A percentile compares a stretch with the other conserved stretches of the same genome.
Evolutionary conservation across 2,797 vertebrate genomes (phyloP).

Genomic region (Paguma larvata): DNA sequence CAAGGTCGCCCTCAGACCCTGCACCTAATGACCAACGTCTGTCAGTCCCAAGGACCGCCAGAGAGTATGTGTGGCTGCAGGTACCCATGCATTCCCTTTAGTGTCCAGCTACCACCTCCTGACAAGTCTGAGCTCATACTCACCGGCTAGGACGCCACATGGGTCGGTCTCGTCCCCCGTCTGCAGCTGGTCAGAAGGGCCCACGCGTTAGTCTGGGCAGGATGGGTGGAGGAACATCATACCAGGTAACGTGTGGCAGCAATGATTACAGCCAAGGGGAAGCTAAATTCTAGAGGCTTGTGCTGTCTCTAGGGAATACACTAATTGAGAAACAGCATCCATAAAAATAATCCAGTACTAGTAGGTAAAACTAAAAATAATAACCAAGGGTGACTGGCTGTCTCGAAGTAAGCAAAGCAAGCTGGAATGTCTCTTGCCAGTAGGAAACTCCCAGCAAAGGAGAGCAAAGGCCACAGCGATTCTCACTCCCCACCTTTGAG

Average conservation of each 20-base stretch:
- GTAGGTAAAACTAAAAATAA: slow-evolving; percentile 81
- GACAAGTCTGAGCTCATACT: neutral
- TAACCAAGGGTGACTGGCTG: slow-evolving; percentile 80
- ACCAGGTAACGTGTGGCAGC: neutral
- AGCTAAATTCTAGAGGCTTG: slow-evolving; percentile 68
- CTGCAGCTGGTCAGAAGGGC: neutral
- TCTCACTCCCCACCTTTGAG: neutral
- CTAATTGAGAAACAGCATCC: slow-evolving; percentile 85
- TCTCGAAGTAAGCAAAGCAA: slow-evolving; percentile 82
- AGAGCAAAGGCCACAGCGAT: neutral
- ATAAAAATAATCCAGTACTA: slow-evolving; percentile 81
- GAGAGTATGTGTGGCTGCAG: neutral
- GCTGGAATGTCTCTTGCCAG: slow-evolving; percentile 68
- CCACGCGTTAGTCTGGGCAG: neutral
- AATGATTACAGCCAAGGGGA: slow-evolving; percentile 68
- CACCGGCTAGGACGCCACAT: neutral
- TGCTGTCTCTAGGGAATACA: slow-evolving; percentile 62
- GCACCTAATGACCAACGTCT: neutral
- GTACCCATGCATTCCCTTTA: neutral
- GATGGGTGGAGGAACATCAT: neutral
- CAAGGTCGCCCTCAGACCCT: neutral
- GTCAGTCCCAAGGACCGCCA: neutral
- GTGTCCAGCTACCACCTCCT: neutral
- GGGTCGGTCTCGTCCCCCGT: neutral
- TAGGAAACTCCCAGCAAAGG: neutral